These are phyloP conservation scores for Cygnus olor DNA, from an alignment of 2,797 vertebrate species.

Conservation along the genomic window DNA sequence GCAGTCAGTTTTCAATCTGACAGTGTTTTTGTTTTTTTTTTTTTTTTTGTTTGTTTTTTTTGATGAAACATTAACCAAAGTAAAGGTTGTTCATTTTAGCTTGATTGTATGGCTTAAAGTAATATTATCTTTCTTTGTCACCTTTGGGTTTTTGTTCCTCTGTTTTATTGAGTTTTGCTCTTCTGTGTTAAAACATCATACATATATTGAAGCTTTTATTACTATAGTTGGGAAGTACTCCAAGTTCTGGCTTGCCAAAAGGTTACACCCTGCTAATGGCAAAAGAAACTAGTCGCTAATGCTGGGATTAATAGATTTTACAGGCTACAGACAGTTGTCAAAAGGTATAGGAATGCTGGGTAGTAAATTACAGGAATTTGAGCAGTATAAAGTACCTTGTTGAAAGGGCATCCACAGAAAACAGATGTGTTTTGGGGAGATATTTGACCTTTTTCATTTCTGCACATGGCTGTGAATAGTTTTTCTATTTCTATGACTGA, in stretches of 20 bases:
- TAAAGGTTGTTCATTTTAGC: not conserved
- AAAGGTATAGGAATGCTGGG: not conserved
- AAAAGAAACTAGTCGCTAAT: not conserved
- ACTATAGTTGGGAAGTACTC: constrained; percentile 38
- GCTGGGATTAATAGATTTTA: constrained; percentile 16
- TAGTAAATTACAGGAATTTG: not conserved
- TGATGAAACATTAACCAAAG: not conserved
- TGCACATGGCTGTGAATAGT: not conserved
- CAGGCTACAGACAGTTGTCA: not conserved
- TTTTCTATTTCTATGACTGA: not conserved
- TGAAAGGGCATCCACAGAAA: not conserved
- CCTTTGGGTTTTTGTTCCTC: not conserved
- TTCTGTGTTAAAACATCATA: not conserved
- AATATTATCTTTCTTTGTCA: too few species aligned
- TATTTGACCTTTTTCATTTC: not conserved
- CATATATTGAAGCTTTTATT: constrained; percentile 16
- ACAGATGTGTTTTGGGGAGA: not conserved
- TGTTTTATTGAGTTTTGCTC: not conserved
- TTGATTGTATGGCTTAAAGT: not conserved
- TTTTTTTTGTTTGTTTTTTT: not conserved
- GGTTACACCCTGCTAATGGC: constrained; percentile 60
- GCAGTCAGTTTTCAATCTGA: not conserved
- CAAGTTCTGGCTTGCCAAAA: constrained; percentile 53
- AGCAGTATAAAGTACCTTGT: not conserved
- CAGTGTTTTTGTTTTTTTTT: not conserved